Evolutionary conservation across 53 echinoderm and acorn worm genomes (phyloP), one percentile per base, ranked within the genome.

Genomic region (Echinarachnius parma): DNA sequence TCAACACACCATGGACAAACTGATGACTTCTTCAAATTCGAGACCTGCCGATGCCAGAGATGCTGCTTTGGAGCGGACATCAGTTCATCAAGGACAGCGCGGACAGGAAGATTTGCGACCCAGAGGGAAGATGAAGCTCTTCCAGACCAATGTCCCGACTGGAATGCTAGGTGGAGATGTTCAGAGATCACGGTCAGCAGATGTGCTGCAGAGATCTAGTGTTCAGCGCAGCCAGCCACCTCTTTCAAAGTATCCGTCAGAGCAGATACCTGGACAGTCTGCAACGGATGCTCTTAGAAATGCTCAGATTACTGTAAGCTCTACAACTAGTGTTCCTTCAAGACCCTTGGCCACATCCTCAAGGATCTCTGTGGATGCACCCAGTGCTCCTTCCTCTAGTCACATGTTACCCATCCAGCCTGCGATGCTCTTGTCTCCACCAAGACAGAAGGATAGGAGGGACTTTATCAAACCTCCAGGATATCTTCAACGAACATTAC

Each of bases 391-490:
- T 34, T 19, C 30, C 5, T 32, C 1, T 9, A 22, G 18, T 8
- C 55, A 46, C 20, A 39, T 72, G 7, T 39, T 2, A 28, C 57
- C 74, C 3, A 34, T 72, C 44, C 74, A 72, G 45, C 74, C 74
- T 56, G 74, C 74, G 23, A 72, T 72, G 74, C 57, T 72, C 1
- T 44, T 72, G 26, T 72, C 74, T 18, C 74, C 74, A 24, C 74
- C 74, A 10, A 55, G 57, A 25, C 74, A 72, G 74, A 72, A 72
- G 42, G 74, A 72, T 36, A 55, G 74, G 39, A 55, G 74, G 56
- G 74, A 55, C 27, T 72, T 72, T 28, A 72, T 72, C 57, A 72
- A 30, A 25, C 74, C 74, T 16, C 74, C 55, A n/a, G 74, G 74
- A 21, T 57, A 72, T 25, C 68, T 32, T 4, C 31, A 30, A 18